phyloP scores from a whole-genome alignment of 1,140 invertebrate genomes.

The Sarcophaga peregrina region DNA sequence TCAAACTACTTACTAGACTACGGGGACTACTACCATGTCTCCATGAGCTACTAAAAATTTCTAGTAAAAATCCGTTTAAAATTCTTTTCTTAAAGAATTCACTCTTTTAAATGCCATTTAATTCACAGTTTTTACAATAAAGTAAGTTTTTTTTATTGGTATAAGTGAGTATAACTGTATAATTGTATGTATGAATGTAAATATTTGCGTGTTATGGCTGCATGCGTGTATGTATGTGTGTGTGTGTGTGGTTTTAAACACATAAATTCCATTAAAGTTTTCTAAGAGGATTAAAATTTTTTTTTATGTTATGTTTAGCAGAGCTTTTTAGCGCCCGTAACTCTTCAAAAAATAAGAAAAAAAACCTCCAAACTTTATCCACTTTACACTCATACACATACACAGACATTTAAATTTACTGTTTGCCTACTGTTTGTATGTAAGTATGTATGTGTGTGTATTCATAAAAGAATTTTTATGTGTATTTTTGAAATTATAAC shows the following conservation, averaged over 20 bases:
- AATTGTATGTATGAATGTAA: too few relatives aligned
- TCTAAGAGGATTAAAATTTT: slow-evolving; percentile 35
- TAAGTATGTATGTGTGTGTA: neutral
- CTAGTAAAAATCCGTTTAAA: too few relatives aligned
- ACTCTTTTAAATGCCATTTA: too few relatives aligned
- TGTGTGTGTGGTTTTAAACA: slow-evolving; percentile 25
- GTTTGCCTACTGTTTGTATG: neutral
- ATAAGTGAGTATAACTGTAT: too few relatives aligned
- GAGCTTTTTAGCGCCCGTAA: neutral
- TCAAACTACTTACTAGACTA: too few relatives aligned
- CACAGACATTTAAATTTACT: neutral
- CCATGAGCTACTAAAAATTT: too few relatives aligned
- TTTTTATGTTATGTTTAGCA: slow-evolving; percentile 37
- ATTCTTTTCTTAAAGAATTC: too few relatives aligned
- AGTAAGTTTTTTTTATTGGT: too few relatives aligned
- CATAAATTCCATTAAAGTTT: slow-evolving; percentile 41
- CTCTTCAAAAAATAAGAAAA: neutral
- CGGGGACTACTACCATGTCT: too few relatives aligned
- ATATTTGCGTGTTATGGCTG: too few relatives aligned
- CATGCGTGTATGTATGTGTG: neutral
- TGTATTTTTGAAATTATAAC: neutral
- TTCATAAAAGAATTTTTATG: neutral
- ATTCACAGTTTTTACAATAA: too few relatives aligned
- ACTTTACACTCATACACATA: neutral
- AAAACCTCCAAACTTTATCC: neutral